A percentile compares a stretch with the other conserved stretches of the same genome.
Conservation (phyloP, 2,888 invertebrate species). For the Melieria crassipennis region DNA sequence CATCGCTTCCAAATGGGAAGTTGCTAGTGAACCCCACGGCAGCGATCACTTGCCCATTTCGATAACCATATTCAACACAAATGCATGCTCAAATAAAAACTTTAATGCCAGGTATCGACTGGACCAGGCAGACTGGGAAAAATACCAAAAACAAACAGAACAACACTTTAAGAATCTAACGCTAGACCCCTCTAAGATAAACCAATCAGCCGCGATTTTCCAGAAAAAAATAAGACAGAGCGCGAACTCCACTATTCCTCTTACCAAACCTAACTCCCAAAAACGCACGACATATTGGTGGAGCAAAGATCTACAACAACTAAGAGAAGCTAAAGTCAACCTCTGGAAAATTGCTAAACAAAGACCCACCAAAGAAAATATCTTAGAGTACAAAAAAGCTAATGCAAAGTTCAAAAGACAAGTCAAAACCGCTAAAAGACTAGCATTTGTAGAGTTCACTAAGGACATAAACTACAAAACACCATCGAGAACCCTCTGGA, state of each 20-base stretch:
- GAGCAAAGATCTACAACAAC: neutral
- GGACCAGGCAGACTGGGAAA: neutral
- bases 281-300: slow-evolving; percentile 3
- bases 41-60: slow-evolving; percentile 20
- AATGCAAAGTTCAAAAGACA: slow-evolving; percentile 26
- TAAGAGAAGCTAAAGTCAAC: neutral
- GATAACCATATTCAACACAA: neutral
- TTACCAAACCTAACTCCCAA: neutral
- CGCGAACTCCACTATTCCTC: neutral
- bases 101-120: neutral
- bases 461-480: slow-evolving; percentile 3
- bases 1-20: neutral
- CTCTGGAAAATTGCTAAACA: slow-evolving; percentile 4
- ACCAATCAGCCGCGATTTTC: slow-evolving; percentile 1
- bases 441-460: slow-evolving; percentile 7
- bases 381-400: slow-evolving; percentile 11
- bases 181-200: neutral
- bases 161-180: neutral
- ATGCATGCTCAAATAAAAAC: neutral
- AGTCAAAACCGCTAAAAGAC: slow-evolving; percentile 10
- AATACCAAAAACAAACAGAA: neutral
- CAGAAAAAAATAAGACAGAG: slow-evolving; percentile 5
- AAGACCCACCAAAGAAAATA: slow-evolving; percentile 2
- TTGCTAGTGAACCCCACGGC: slow-evolving; percentile 4
- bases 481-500: slow-evolving; percentile 8